Evolutionary conservation across 2,888 invertebrate species (phyloP).

Genomic region (Drosophila infuscata): DNA sequence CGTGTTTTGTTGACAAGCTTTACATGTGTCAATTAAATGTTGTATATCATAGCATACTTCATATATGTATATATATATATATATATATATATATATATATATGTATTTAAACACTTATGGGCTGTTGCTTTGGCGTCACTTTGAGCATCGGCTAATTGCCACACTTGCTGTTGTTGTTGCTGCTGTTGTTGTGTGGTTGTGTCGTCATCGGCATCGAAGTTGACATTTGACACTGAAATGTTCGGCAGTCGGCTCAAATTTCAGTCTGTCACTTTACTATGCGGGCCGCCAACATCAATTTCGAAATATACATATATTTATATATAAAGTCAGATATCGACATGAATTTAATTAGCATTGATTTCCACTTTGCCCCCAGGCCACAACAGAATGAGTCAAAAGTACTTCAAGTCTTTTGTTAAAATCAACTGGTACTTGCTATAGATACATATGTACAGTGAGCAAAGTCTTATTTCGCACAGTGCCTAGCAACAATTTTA

Average conservation of each 20-base stretch:
- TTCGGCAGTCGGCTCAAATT: conserved; percentile 41
- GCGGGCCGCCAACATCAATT: conserved; percentile 61
- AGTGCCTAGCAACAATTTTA: no score
- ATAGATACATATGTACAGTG: not conserved
- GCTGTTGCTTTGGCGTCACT: conserved; percentile 64
- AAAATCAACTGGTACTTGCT: not conserved
- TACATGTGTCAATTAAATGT: conserved; percentile 76
- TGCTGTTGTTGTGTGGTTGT: conserved; percentile 34
- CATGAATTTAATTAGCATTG: conserved; percentile 73
- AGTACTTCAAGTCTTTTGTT: conserved; percentile 4
- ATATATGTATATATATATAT: not conserved
- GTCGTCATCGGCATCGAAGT: conserved; percentile 56
- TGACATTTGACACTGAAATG: conserved; percentile 73
- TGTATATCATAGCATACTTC: conserved; percentile 64
- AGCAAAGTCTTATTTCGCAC: no score
- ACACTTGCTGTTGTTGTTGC: conserved; percentile 44
- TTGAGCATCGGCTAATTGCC: conserved; percentile 55
- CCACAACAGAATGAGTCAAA: conserved; percentile 7
- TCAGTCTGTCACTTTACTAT: conserved; percentile 47
- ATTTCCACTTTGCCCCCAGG: conserved; percentile 66
- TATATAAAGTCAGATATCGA: conserved; percentile 46
- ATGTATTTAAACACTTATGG: conserved; percentile 25
- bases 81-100: not conserved
- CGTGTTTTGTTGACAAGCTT: conserved; percentile 70
- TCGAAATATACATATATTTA: conserved; percentile 37